Percentiles rank a stretch among this genome's conserved stretches.
Evolutionary conservation across 2,113 vertebrate species (phyloP).

Genomic region (Natator depressus): DNA sequence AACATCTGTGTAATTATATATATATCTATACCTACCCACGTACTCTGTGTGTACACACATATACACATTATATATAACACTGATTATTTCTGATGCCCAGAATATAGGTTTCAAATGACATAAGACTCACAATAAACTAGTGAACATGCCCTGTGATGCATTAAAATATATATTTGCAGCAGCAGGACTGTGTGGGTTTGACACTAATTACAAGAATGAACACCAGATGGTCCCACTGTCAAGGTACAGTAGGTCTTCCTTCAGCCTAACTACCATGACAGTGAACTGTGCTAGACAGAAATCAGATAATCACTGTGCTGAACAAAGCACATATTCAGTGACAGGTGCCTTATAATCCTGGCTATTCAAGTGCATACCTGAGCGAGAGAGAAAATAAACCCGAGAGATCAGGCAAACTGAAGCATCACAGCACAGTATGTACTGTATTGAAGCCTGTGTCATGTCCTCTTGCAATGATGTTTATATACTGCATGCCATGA

Average conservation of each 20-base stretch:
- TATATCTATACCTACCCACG: no score
- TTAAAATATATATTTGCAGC: conserved; percentile 23
- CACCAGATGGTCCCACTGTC: conserved; percentile 28
- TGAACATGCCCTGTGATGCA: neutral
- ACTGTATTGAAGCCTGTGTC: neutral
- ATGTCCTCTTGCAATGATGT: neutral
- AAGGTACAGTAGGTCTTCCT: conserved; percentile 40
- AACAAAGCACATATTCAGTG: conserved; percentile 30
- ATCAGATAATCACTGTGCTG: conserved; percentile 30
- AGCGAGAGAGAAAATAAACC: conserved; percentile 14
- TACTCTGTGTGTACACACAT: neutral
- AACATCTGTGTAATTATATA: neutral
- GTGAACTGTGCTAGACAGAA: conserved; percentile 27
- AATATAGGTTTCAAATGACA: neutral
- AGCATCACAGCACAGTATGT: neutral
- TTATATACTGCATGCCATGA: neutral
- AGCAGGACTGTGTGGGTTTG: neutral
- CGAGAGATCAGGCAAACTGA: conserved; percentile 18
- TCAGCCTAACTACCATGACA: conserved; percentile 27
- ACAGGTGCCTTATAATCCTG: neutral
- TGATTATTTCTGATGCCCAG: neutral
- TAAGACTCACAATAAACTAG: neutral
- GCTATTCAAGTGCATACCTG: neutral
- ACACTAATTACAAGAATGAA: conserved; percentile 44
- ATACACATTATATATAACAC: neutral